A percentile compares a stretch with the other conserved stretches of the same genome.
These are phyloP conservation scores for Netelia virgata DNA, from an alignment of 2,888 invertebrate species.

Conservation along the genomic window DNA sequence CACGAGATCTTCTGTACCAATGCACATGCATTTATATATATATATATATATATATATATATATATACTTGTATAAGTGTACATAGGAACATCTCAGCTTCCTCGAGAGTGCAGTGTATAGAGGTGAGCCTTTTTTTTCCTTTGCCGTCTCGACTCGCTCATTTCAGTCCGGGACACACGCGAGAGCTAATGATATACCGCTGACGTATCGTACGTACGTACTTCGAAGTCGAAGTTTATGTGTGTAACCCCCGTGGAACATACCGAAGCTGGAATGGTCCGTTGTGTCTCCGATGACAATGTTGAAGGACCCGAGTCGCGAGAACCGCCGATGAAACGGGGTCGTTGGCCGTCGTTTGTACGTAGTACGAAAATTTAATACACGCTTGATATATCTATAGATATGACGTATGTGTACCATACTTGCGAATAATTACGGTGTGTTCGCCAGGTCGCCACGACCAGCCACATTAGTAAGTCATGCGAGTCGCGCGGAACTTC, in stretches of 20 bases:
- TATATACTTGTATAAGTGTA: not conserved
- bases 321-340: conserved; percentile 70
- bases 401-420: conserved; percentile 37
- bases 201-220: conserved; percentile 12
- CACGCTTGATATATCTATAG: conserved; percentile 14
- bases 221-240: conserved; percentile 2
- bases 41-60: conserved; percentile 25
- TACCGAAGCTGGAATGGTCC: conserved; percentile 58
- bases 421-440: conserved; percentile 50
- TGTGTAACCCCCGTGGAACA: conserved; percentile 13
- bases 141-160: conserved; percentile 22
- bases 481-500: conserved; percentile 64
- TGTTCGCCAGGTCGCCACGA: conserved; percentile 59
- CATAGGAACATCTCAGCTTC: conserved; percentile 30
- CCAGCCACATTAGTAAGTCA: conserved; percentile 71
- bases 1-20: conserved; percentile 36
- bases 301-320: conserved; percentile 64
- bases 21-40: not conserved
- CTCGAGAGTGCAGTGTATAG: conserved; percentile 30
- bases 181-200: conserved; percentile 52
- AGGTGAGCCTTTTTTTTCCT: conserved; percentile 34
- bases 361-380: conserved; percentile 68
- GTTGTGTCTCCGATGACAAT: conserved; percentile 70
- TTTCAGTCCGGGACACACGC: conserved; percentile 35
- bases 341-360: conserved; percentile 64